Evolutionary conservation across 2,113 vertebrate genomes (phyloP).

Genomic region (Xiphophorus couchianus): DNA sequence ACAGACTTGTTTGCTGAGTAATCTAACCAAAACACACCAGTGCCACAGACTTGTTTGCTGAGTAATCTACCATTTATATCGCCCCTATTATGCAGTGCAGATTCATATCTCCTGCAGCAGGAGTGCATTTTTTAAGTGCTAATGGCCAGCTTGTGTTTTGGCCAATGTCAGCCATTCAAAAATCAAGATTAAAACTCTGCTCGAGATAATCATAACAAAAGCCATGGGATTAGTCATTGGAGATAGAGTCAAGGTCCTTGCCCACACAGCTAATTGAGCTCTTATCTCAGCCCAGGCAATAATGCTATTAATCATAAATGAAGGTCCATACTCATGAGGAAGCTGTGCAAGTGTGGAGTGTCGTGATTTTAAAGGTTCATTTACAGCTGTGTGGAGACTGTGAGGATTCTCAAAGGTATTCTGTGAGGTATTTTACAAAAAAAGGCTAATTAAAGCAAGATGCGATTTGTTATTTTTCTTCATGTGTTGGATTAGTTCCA

Average conservation of each 20-base stretch:
- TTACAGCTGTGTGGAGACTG: not conserved
- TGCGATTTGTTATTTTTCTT: constrained; percentile 18
- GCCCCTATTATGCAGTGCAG: not conserved
- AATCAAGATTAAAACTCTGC: constrained; percentile 61
- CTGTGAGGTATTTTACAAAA: constrained; percentile 5
- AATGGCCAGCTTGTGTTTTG: constrained; percentile 43
- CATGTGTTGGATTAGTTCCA: constrained; percentile 19
- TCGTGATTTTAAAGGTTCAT: constrained; percentile 27
- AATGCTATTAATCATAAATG: constrained; percentile 69
- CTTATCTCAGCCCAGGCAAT: constrained; percentile 61
- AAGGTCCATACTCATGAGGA: constrained; percentile 47
- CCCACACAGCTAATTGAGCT: constrained; percentile 71
- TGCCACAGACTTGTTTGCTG: constrained; percentile 1
- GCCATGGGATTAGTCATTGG: constrained; percentile 66
- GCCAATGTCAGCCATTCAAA: constrained; percentile 33
- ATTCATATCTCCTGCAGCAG: constrained; percentile 18
- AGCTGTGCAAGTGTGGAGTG: constrained; percentile 17
- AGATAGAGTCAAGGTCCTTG: constrained; percentile 72
- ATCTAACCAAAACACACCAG: constrained; percentile 4
- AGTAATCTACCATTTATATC: not conserved
- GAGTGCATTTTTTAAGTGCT: constrained; percentile 47
- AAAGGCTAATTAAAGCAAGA: not conserved
- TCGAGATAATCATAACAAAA: constrained; percentile 70
- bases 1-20: no score
- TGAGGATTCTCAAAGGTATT: constrained; percentile 6